phyloP scores from a whole-genome alignment of 2,113 vertebrate genomes.

The Petromus typicus region DNA sequence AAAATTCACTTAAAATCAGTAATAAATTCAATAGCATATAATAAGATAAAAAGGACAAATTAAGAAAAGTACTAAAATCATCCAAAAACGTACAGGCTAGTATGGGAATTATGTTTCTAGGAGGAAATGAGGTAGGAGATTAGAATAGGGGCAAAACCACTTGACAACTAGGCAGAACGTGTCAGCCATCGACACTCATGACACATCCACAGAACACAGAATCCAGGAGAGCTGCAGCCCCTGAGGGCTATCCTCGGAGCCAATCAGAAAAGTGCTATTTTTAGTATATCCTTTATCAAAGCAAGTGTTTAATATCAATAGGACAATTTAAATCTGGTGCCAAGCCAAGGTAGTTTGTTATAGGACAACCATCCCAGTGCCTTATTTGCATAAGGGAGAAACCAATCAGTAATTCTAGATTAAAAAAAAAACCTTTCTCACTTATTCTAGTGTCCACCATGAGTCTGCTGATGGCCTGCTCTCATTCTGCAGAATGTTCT shows the following conservation, averaged over 20 bases:
- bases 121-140: not conserved
- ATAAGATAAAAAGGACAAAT: conserved; percentile 42
- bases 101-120: not conserved
- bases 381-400: not conserved
- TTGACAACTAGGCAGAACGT: not conserved
- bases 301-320: not conserved
- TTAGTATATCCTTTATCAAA: not conserved
- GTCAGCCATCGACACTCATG: not conserved
- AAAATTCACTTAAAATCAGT: conserved; percentile 31
- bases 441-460: not conserved
- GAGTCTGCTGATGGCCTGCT: not conserved
- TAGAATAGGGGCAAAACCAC: not conserved
- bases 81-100: not conserved
- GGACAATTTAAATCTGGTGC: not conserved
- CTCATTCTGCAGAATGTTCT: not conserved
- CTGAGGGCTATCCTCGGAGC: not conserved
- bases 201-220: not conserved
- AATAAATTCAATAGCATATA: conserved; percentile 1
- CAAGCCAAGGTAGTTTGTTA: not conserved
- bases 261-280: not conserved
- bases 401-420: not conserved
- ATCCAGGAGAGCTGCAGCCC: not conserved
- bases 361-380: not conserved
- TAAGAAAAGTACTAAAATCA: not conserved
- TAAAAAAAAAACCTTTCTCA: not conserved